phyloP scores from a whole-genome alignment of 2,888 invertebrate species.

The Meloe dianella region DNA sequence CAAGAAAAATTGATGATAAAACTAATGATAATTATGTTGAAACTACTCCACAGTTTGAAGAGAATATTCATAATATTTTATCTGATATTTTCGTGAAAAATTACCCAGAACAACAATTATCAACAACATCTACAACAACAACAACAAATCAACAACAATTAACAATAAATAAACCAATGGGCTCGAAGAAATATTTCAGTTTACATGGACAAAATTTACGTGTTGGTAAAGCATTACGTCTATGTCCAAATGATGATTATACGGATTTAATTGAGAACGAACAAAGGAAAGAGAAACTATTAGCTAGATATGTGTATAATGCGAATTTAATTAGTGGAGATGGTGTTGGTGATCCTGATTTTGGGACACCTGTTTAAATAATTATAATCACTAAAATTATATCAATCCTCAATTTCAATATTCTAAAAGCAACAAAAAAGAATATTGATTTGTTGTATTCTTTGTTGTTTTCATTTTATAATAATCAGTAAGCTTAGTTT shows the following conservation, averaged over 20 bases:
- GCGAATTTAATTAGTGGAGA: slow-evolving; percentile 58
- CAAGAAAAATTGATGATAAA: slow-evolving; percentile 21
- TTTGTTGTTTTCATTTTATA: neutral
- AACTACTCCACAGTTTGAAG: slow-evolving; percentile 57
- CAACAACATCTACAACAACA: neutral
- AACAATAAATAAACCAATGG: slow-evolving; percentile 42
- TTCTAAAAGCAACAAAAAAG: slow-evolving; percentile 7
- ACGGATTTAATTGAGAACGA: slow-evolving; percentile 49
- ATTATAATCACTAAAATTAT: neutral
- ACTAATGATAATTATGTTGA: slow-evolving; percentile 40
- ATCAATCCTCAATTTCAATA: neutral
- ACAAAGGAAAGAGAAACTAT: slow-evolving; percentile 57
- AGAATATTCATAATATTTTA: slow-evolving; percentile 57
- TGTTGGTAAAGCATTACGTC: slow-evolving; percentile 56
- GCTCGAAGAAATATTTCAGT: slow-evolving; percentile 55
- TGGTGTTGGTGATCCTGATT: slow-evolving; percentile 72
- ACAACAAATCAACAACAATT: slow-evolving; percentile 17
- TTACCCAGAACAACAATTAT: slow-evolving; percentile 42
- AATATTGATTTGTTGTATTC: neutral
- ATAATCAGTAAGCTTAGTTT: neutral
- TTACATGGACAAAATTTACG: slow-evolving; percentile 54
- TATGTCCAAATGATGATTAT: slow-evolving; percentile 56
- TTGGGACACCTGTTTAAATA: slow-evolving; percentile 70
- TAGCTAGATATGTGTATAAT: slow-evolving; percentile 59
- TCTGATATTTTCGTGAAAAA: slow-evolving; percentile 58